A percentile compares a stretch with the other conserved stretches of the same genome.
phyloP scores from a whole-genome alignment of 2,113 vertebrate species.

The Caloenas nicobarica region DNA sequence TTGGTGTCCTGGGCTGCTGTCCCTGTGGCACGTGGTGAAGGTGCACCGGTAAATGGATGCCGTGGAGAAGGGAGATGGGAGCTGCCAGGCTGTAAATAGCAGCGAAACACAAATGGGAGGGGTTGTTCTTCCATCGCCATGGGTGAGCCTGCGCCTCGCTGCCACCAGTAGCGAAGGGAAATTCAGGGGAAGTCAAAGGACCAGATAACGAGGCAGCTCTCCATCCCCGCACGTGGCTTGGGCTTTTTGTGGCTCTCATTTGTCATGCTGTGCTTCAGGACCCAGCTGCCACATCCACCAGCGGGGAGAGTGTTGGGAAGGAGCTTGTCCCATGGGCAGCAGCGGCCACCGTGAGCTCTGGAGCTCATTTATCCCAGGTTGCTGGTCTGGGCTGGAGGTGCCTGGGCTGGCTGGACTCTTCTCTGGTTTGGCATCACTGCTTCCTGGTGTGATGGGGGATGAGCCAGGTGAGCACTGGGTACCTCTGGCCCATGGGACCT shows the following conservation, averaged over 20 bases:
- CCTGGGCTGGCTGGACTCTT: background rate
- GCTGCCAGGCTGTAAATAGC: background rate
- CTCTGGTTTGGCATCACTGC: background rate
- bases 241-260: background rate
- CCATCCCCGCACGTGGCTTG: background rate
- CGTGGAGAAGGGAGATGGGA: background rate
- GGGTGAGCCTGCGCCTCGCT: background rate
- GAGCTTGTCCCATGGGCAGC: background rate
- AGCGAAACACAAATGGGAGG: background rate
- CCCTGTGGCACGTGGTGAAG: background rate
- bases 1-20: too few relatives aligned
- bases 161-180: fast-evolving
- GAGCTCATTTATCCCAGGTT: background rate
- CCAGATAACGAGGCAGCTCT: background rate
- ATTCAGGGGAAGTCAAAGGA: background rate
- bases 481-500: background rate
- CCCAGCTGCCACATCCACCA: too few relatives aligned
- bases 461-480: background rate
- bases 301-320: background rate
- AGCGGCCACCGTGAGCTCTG: fast-evolving
- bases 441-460: background rate
- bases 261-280: background rate
- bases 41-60: background rate
- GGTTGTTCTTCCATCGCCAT: background rate
- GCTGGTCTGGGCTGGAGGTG: background rate